Base-by-base conservation (phyloP, 1,140 invertebrate genomes). In the Phenacoccus solenopsis region DNA sequence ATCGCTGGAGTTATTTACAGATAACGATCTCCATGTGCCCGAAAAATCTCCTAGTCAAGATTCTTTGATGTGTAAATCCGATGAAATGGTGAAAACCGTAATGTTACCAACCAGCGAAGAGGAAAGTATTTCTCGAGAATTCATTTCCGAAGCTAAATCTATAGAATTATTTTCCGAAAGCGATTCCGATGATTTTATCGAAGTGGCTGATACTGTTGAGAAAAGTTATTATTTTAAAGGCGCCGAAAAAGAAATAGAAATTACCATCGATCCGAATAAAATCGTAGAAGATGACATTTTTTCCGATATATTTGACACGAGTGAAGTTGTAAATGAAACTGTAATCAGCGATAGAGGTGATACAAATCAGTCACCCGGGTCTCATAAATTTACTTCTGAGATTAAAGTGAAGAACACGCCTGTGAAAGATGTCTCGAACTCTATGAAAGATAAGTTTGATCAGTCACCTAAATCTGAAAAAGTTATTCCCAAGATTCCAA, bases 221-320 rank as follows among this genome's bases (percentile, higher is more conserved):
- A 22, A 27, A 64, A 64, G 59, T 24, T 27, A 9, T 1, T 64
- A 64, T 64, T 64, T 64, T 25, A 27, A 64, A 64, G 25, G 20
- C 5, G 5, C 2, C 9, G 16, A 72, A 27, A 28, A 71, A 68
- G 20, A 56, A 28, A 38, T 73, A n/a, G 70, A 74, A 73, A 70
- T 75, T 22, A 25, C 73, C 22, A 72, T 74, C 49, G 20, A 71
- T 32, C 59, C 73, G 12, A 69, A 73, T n/a, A 72, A 74, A 25
- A 16, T 49, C 3, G 61, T 49, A 10, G 74, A 76, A 57, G 75
- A 79, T 71, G 79, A 80, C 72, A 74, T 79, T 61, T 80, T 80
- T 77, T 76, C 76, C 22, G 78, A 80, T 75, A 71, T 79, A n/a
- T 79, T 79, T 72, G 30, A 12, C 13, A 22, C 59, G 5, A 4